Evolutionary conservation across 1,140 invertebrate species (phyloP), one percentile per base, ranked within the genome.

Genomic region (Stegodyphus dumicola): DNA sequence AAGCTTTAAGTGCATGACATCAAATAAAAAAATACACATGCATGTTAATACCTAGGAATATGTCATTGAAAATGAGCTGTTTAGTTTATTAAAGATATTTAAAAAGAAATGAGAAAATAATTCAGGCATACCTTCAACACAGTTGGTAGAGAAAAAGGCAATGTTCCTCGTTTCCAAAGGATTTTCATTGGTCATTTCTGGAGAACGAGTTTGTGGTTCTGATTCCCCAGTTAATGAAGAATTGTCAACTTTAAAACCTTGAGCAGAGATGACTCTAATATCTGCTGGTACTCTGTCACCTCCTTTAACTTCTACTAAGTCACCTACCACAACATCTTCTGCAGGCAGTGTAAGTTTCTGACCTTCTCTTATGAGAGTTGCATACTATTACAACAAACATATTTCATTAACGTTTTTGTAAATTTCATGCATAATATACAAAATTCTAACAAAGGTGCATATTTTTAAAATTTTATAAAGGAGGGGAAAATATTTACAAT

Each of bases 141-240:
- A 97, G 91, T 98, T 98, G 52, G 97, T 99, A 65, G 97, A 98
- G 92, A 98, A 99, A 92, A 99, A 99, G 71, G 96, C 97, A 88
- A 99, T 92, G 91, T 99, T 99, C 91, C 97, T 97, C 49, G 97
- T 98, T 93, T 99, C 97, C 88, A 99, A 91, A 1, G 97, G 97
- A 91, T 99, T 98, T 88, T 98, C 96, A 91, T 98, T 94, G 79
- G 97, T 98, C 90, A 95, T 98, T 87, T 98, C 96, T 18, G 95
- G 92, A 87, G 95, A 94, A 89, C 97, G 94, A 83, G 95, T 95
- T 89, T 98, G 97, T 0, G 97, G 97, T 91, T 99, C 97, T 67
- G 97, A 98, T 92, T 99, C 98, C 88, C 98, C 97, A 88, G 98
- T 99, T 89, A 99, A 92, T 6, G 92, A 93, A 6, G 92, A 93